These are phyloP conservation scores for Smittia aterrima DNA, from an alignment of 2,888 invertebrate species.

Conservation along the genomic window DNA sequence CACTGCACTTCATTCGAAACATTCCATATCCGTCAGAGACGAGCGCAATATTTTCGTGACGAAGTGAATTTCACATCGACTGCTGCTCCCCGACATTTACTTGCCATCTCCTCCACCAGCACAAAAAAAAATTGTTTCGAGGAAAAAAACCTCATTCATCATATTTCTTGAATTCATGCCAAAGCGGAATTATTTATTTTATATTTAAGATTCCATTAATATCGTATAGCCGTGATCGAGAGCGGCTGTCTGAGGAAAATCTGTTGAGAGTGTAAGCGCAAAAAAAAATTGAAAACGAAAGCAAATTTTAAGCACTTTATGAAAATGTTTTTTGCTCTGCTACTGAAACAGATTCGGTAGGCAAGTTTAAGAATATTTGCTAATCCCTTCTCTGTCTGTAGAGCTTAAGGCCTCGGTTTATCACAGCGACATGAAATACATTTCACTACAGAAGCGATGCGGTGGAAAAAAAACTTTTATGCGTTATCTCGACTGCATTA, in stretches of 20 bases:
- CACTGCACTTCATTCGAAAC: slow-evolving; percentile 7
- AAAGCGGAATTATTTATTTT: slow-evolving; percentile 42
- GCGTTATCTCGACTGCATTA: neutral
- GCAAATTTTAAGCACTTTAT: neutral
- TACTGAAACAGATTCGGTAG: neutral
- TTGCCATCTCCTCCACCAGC: neutral
- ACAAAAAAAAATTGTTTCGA: neutral
- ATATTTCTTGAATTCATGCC: slow-evolving; percentile 32
- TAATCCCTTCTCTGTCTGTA: neutral
- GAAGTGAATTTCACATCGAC: neutral
- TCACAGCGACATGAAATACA: neutral
- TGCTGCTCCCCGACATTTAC: neutral
- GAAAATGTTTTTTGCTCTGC: neutral
- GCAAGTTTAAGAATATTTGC: neutral
- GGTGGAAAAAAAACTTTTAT: neutral
- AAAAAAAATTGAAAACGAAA: neutral
- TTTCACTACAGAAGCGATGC: neutral
- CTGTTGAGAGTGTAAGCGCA: slow-evolving; percentile 23
- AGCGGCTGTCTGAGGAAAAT: slow-evolving; percentile 33
- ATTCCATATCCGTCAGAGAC: slow-evolving; percentile 15
- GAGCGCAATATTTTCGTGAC: neutral
- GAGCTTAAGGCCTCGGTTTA: neutral
- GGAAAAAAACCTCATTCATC: slow-evolving; percentile 34
- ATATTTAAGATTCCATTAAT: slow-evolving; percentile 41
- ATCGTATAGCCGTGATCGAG: slow-evolving; percentile 37